Percentiles rank a stretch among this genome's conserved stretches.
Evolutionary conservation across 2,888 invertebrate genomes (phyloP).

Genomic region (Conops quadrifasciatus): DNA sequence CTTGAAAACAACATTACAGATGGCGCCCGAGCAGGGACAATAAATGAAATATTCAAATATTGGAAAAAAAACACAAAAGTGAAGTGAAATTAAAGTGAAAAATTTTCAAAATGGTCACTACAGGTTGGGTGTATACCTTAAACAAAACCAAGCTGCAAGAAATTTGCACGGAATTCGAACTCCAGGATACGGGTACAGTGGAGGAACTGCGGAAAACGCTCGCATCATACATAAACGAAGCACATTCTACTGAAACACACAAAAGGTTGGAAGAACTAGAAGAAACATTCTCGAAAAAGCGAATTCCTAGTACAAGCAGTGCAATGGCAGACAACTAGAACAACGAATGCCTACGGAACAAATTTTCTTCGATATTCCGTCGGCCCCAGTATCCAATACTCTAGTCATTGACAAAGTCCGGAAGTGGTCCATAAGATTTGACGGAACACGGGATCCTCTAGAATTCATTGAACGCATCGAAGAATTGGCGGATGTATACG

Average conservation of each 20-base stretch:
- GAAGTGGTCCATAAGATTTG: not conserved
- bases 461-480: slow-evolving; percentile 20
- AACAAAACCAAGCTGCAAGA: not conserved
- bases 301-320: too few relatives aligned
- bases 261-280: too few relatives aligned
- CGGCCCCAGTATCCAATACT: not conserved
- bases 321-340: too few relatives aligned
- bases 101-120: not conserved
- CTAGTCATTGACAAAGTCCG: slow-evolving; percentile 1
- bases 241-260: too few relatives aligned
- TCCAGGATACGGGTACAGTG: not conserved
- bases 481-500: slow-evolving; percentile 12
- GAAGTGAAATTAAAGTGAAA: not conserved
- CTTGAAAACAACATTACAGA: too few relatives aligned
- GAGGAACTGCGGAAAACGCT: not conserved
- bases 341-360: too few relatives aligned
- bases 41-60: not conserved
- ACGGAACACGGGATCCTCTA: not conserved
- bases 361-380: too few relatives aligned
- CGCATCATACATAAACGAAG: not conserved
- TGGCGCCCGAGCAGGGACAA: too few relatives aligned
- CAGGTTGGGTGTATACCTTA: not conserved
- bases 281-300: too few relatives aligned
- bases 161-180: not conserved
- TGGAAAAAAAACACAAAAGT: too few relatives aligned